These are phyloP conservation scores for Amphiprion ocellaris DNA, from an alignment of 2,113 vertebrate genomes.

Conservation along the genomic window DNA sequence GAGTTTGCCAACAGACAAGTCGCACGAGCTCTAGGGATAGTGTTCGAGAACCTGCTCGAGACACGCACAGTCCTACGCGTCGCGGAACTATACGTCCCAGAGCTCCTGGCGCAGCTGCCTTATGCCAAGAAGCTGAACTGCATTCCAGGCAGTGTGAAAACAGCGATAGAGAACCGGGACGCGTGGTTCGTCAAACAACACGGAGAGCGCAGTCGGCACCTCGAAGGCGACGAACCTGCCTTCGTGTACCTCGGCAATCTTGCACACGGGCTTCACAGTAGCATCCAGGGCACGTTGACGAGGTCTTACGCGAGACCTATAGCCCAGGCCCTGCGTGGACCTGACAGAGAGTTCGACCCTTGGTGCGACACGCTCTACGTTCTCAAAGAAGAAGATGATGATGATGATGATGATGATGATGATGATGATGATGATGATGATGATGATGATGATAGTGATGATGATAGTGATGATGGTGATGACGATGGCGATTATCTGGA, in stretches of 20 bases:
- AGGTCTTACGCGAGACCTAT: background rate
- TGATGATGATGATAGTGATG: no score
- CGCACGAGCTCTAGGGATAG: no score
- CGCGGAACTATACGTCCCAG: background rate
- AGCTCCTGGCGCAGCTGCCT: background rate
- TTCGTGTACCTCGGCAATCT: background rate
- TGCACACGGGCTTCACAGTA: background rate
- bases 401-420: no score
- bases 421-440: background rate
- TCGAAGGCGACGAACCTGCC: no score
- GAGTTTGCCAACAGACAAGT: no score
- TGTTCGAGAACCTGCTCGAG: background rate
- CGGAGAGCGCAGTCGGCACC: background rate
- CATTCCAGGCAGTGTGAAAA: background rate
- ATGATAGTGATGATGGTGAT: no score
- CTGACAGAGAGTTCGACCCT: background rate
- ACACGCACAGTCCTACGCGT: background rate
- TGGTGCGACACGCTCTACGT: background rate
- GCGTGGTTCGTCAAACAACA: background rate
- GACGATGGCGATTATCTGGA: no score
- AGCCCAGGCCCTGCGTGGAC: background rate
- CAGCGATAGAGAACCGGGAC: background rate
- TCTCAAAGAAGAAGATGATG: background rate
- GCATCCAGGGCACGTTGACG: background rate
- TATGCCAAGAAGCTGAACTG: background rate